Evolutionary conservation across 2,888 invertebrate species (phyloP).

Genomic region (Drosophila pegasa): DNA sequence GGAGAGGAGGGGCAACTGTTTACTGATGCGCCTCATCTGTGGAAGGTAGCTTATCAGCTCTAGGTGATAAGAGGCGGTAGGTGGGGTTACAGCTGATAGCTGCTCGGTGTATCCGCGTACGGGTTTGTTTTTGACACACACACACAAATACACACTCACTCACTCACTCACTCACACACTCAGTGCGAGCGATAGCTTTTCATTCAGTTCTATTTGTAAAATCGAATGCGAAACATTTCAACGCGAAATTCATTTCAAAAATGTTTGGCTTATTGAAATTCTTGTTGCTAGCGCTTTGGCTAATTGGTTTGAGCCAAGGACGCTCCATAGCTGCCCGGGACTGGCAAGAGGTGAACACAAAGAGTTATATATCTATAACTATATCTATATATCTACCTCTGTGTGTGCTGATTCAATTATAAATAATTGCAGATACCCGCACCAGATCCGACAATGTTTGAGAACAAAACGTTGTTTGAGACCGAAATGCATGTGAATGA

Average conservation of each 20-base stretch:
- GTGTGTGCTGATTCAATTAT: not conserved
- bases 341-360: slow-evolving; percentile 37
- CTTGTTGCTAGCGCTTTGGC: slow-evolving; percentile 40
- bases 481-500: slow-evolving; percentile 31
- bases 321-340: slow-evolving; percentile 20
- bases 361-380: not conserved
- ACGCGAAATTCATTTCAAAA: slow-evolving; percentile 25
- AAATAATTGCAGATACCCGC: slow-evolving; percentile 23
- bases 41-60: slow-evolving; percentile 6
- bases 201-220: slow-evolving; percentile 25
- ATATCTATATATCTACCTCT: not conserved
- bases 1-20: not conserved
- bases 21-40: slow-evolving; percentile 1
- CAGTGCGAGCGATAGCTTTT: not conserved
- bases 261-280: slow-evolving; percentile 50
- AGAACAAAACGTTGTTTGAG: slow-evolving; percentile 29
- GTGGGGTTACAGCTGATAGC: slow-evolving; percentile 17
- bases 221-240: slow-evolving; percentile 25
- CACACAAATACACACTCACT: not conserved
- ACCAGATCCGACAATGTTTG: slow-evolving; percentile 61
- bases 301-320: slow-evolving; percentile 59
- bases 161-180: not conserved
- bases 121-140: not conserved
- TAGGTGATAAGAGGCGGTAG: slow-evolving; percentile 31
- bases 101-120: not conserved